phyloP scores from a whole-genome alignment of 2,797 vertebrate species.

The Podarcis lilfordi region DNA sequence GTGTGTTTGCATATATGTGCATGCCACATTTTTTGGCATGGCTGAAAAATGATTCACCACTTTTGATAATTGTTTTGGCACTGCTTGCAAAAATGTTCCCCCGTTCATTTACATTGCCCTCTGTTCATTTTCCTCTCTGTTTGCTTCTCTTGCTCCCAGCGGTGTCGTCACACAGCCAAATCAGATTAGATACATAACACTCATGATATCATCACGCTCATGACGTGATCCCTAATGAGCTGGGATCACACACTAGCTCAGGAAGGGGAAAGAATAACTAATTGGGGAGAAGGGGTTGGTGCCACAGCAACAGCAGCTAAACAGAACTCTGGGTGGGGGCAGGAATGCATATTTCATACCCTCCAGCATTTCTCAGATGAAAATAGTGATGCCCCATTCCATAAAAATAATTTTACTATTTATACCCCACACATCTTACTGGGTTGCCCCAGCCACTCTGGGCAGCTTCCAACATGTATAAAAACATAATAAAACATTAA shows the following conservation, averaged over 20 bases:
- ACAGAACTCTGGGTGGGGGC: too few species aligned
- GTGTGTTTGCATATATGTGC: neutral
- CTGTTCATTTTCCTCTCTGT: neutral
- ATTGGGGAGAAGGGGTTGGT: neutral
- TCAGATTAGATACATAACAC: neutral
- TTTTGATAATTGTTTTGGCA: neutral
- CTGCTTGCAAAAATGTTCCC: neutral
- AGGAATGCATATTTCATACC: too few species aligned
- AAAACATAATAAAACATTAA: too few species aligned
- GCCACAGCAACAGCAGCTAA: neutral
- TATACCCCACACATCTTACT: too few species aligned
- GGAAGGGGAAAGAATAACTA: neutral
- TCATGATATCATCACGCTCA: neutral
- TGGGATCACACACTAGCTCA: neutral
- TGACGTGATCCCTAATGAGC: neutral
- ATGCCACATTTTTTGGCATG: neutral
- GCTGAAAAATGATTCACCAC: neutral
- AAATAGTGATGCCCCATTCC: too few species aligned
- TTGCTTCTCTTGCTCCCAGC: neutral
- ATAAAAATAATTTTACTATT: too few species aligned
- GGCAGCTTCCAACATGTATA: too few species aligned
- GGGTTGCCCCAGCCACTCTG: too few species aligned
- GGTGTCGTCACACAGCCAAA: neutral
- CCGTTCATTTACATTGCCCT: neutral
- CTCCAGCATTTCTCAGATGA: too few species aligned